Conservation (phyloP, 2,113 vertebrate species). For the Salminus brasiliensis region DNA sequence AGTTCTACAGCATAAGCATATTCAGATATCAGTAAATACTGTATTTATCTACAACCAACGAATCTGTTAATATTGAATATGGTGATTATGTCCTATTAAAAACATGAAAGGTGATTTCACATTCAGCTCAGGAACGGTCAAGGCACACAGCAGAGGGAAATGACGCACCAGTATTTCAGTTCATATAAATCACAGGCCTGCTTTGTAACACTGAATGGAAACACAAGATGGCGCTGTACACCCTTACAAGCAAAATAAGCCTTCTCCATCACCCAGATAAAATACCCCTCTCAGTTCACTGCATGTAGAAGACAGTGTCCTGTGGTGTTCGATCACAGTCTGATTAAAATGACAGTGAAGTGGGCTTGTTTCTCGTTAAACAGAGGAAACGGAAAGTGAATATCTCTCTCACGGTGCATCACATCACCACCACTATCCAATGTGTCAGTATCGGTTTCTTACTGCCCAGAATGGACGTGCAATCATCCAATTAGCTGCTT, state of each 20-base stretch:
- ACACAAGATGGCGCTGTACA: constrained; percentile 48
- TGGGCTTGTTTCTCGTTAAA: too few species aligned
- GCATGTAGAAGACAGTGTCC: neutral
- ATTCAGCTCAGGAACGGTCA: too few species aligned
- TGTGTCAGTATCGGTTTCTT: neutral
- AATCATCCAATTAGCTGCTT: constrained; percentile 29
- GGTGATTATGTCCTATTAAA: too few species aligned
- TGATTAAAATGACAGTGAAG: too few species aligned
- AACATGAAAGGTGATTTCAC: too few species aligned
- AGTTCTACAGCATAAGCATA: too few species aligned
- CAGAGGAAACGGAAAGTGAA: too few species aligned
- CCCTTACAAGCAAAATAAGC: neutral
- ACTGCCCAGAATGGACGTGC: constrained; percentile 5
- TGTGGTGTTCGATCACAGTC: too few species aligned
- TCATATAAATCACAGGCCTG: neutral
- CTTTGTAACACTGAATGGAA: neutral
- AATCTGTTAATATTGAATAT: too few species aligned
- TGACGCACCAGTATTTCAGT: neutral
- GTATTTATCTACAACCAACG: too few species aligned
- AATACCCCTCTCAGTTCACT: neutral
- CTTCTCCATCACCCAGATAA: neutral
- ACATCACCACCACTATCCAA: neutral
- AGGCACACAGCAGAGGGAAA: neutral
- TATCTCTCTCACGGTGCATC: too few species aligned
- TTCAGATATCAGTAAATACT: too few species aligned